Evolutionary conservation across 1,140 invertebrate species (phyloP).

Genomic region (Brachionus rubens): DNA sequence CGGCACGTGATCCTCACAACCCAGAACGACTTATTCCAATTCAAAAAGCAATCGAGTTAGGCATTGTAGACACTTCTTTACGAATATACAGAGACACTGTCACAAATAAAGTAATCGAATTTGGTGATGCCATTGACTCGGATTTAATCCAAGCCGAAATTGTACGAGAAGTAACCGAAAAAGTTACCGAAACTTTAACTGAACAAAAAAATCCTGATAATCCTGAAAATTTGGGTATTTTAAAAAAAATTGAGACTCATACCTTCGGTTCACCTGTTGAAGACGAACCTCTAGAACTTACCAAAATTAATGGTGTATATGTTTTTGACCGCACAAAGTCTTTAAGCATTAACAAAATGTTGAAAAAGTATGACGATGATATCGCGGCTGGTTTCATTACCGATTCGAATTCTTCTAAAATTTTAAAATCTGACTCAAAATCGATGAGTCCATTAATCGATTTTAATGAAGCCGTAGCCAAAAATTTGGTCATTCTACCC

Average conservation of each 20-base stretch:
- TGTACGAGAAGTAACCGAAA: slow-evolving; percentile 18
- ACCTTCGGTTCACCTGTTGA: background rate
- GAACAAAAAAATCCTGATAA: slow-evolving; percentile 15
- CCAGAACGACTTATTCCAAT: background rate
- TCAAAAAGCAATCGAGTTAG: slow-evolving; percentile 11
- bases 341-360: slow-evolving; percentile 28
- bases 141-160: slow-evolving; percentile 8
- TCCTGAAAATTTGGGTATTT: background rate
- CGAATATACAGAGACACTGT: background rate
- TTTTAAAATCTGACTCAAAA: background rate
- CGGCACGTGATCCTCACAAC: slow-evolving; percentile 7
- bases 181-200: slow-evolving; percentile 41
- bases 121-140: slow-evolving; percentile 13
- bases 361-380: slow-evolving; percentile 17
- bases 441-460: background rate
- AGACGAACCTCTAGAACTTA: background rate
- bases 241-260: slow-evolving; percentile 36
- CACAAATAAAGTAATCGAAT: background rate
- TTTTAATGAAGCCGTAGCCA: slow-evolving; percentile 7
- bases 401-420: background rate
- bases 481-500: slow-evolving; percentile 33
- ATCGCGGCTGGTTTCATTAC: slow-evolving; percentile 21
- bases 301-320: background rate
- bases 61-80: background rate
- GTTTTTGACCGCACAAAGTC: slow-evolving; percentile 32